phyloP scores from a whole-genome alignment of 2,888 invertebrate species.

The Meloe dianella region DNA sequence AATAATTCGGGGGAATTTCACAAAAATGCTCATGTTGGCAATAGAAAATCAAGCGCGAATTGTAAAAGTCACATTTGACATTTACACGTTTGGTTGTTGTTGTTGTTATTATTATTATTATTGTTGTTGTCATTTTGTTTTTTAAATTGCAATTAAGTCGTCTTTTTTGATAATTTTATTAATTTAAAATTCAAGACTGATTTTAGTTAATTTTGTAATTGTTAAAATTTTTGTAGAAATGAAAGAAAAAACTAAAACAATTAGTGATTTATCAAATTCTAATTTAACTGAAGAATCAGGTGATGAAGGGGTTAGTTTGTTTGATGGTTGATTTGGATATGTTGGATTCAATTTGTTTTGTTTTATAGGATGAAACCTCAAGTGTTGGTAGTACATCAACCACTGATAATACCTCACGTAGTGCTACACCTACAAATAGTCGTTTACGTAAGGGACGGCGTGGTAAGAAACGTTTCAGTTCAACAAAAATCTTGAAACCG shows the following conservation, averaged over 20 bases:
- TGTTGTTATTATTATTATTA: neutral
- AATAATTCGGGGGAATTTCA: neutral
- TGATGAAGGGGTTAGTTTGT: slow-evolving; percentile 62
- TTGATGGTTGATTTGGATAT: no score
- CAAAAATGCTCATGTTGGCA: neutral
- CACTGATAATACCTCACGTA: slow-evolving; percentile 79
- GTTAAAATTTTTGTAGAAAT: slow-evolving; percentile 11
- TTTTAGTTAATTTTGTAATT: no score
- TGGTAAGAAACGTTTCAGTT: slow-evolving; percentile 64
- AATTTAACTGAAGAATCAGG: slow-evolving; percentile 64
- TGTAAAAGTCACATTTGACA: neutral
- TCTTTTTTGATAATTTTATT: no score
- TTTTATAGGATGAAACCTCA: slow-evolving; percentile 73
- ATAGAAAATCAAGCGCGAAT: neutral
- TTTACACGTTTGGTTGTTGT: neutral
- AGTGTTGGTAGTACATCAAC: slow-evolving; percentile 83
- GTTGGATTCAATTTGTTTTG: slow-evolving; percentile 20
- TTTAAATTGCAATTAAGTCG: no score
- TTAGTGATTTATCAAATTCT: slow-evolving; percentile 43
- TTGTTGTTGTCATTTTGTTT: no score
- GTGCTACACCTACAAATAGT: slow-evolving; percentile 79
- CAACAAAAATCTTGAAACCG: slow-evolving; percentile 69
- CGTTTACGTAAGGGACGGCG: slow-evolving; percentile 63
- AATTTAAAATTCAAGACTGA: no score
- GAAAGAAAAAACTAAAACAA: slow-evolving; percentile 36